Base-by-base conservation (phyloP, 2,113 vertebrate species). In the Nannospalax galili region DNA sequence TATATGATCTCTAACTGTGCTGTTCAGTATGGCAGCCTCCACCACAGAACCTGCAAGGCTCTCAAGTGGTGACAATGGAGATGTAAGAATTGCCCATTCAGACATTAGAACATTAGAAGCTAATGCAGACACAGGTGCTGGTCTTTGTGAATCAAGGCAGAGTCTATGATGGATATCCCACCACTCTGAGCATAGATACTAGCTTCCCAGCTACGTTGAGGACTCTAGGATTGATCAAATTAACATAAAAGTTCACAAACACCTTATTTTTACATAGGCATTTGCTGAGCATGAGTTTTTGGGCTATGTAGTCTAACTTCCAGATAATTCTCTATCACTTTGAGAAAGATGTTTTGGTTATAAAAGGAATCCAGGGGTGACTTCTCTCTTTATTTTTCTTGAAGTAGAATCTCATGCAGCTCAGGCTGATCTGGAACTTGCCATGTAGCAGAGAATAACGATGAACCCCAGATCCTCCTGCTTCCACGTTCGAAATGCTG, bases 271-370 rank as follows among this genome's bases (percentile, higher is more conserved):
- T 14, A 74, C 0, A n/a, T 52, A 37, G 90, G 58, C 86, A 58
- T 42, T 73, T 40, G 14, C 60, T 35, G n/a, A 92, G 10, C 58
- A 45, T 14, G 4, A 93, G n/a, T 1, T 35, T 84, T 42, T 48
- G 52, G 45, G 35, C 32, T 42, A 14, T 12, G 24, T 3, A 45
- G 32, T 9, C 48, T 69, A 77, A n/a, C 73, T 64, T 94, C 42
- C 28, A 60, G 28, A 62, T 42, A 52, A 84, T 90, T 72, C 35
- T 84, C 16, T 17, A 30, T 75, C 5, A 30, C 45, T 81, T 90
- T 89, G 70, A 95, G 77, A 85, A 74, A 93, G 48, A 79, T 35
- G 20, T 90, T 77, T 88, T 9, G 14, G 32, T 74, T 85, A 72
- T 56, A 85, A 42, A 85, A 78, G 30, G 19, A 9, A 22, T 81